phyloP scores from a whole-genome alignment of 2,888 invertebrate genomes.

The Salpingus planirostris region DNA sequence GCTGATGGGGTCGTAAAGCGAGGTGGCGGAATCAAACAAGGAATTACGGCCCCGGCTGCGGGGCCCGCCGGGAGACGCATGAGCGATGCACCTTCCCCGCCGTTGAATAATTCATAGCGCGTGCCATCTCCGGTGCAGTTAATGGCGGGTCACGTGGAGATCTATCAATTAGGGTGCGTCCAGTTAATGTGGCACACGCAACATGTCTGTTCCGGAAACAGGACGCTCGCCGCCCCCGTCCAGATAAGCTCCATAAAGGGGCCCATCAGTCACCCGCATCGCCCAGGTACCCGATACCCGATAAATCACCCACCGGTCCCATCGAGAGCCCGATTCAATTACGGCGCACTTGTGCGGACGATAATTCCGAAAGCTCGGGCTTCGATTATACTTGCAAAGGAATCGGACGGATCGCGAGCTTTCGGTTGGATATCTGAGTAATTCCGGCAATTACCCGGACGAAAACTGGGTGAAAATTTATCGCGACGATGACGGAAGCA shows the following conservation, averaged over 20 bases:
- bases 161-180: conserved; percentile 31
- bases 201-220: conserved; percentile 27
- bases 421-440: no score
- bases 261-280: no score
- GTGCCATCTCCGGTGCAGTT: conserved; percentile 29
- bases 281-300: no score
- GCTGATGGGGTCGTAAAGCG: conserved; percentile 19
- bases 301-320: no score
- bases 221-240: conserved; percentile 10
- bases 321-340: no score
- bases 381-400: no score
- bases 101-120: conserved; percentile 29
- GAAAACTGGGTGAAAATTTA: no score
- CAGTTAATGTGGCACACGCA: conserved; percentile 28
- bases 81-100: conserved; percentile 15
- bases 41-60: conserved; percentile 16
- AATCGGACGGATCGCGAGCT: no score
- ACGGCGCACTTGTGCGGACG: no score
- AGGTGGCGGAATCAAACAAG: conserved; percentile 17
- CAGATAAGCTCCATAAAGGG: conserved; percentile 1
- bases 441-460: no score
- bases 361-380: no score
- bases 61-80: conserved; percentile 16
- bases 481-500: no score
- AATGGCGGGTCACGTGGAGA: conserved; percentile 28